Evolutionary conservation across 2,888 invertebrate species (phyloP).

Genomic region (Hetaerina titia): DNA sequence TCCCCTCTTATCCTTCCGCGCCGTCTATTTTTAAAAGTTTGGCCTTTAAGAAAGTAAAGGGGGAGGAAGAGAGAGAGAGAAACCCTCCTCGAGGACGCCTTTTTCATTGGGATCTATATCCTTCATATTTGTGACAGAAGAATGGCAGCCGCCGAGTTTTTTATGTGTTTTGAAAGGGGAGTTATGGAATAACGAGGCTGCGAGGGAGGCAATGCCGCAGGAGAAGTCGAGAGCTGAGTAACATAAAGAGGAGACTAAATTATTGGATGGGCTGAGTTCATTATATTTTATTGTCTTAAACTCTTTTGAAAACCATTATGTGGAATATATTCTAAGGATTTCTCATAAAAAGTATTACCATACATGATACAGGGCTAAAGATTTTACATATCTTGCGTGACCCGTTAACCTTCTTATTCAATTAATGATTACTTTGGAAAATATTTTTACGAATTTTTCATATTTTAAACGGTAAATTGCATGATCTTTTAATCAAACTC

Average conservation of each 20-base stretch:
- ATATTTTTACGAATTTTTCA: too few species aligned
- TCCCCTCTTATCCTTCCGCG: slow-evolving; percentile 1
- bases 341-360: background rate
- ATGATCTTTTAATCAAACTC: too few species aligned
- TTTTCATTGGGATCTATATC: slow-evolving; percentile 50
- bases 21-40: slow-evolving; percentile 21
- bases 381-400: too few species aligned
- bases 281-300: background rate
- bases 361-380: too few species aligned
- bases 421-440: too few species aligned
- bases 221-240: background rate
- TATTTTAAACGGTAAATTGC: too few species aligned
- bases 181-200: background rate
- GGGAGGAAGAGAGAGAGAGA: background rate
- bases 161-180: slow-evolving; percentile 43
- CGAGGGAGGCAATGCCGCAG: background rate
- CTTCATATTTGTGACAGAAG: background rate
- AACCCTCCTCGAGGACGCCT: slow-evolving; percentile 13
- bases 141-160: background rate
- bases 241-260: background rate
- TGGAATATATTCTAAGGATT: background rate
- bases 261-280: background rate
- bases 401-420: too few species aligned
- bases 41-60: background rate
- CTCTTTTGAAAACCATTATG: background rate